phyloP scores from a whole-genome alignment of 2,888 invertebrate genomes.

The Unio pictorum region DNA sequence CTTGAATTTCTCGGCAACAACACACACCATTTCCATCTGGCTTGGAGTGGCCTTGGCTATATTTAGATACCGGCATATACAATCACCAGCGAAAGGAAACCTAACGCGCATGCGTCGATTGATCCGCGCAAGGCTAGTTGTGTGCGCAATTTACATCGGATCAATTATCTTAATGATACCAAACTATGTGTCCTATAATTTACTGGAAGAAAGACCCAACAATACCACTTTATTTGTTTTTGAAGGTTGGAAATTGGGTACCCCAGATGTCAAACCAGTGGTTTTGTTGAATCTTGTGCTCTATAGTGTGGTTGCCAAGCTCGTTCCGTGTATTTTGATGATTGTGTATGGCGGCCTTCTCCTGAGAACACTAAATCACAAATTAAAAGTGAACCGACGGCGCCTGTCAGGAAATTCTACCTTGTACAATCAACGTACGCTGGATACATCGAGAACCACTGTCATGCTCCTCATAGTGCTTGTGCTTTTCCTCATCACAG shows the following conservation, averaged over 20 bases:
- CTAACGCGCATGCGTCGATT: slow-evolving; percentile 55
- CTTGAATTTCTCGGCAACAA: slow-evolving; percentile 89
- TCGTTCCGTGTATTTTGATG: slow-evolving; percentile 89
- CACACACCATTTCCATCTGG: slow-evolving; percentile 94
- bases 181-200: slow-evolving; percentile 85
- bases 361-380: slow-evolving; percentile 51
- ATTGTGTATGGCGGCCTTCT: slow-evolving; percentile 77
- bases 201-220: slow-evolving; percentile 65
- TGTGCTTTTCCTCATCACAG: slow-evolving; percentile 88
- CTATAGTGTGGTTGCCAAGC: slow-evolving; percentile 91
- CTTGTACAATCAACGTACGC: slow-evolving; percentile 18
- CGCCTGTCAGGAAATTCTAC: slow-evolving; percentile 21
- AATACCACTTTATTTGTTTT: slow-evolving; percentile 43
- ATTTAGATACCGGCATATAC: slow-evolving; percentile 83
- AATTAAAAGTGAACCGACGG: slow-evolving; percentile 31
- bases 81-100: slow-evolving; percentile 84
- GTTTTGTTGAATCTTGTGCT: slow-evolving; percentile 83
- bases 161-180: slow-evolving; percentile 88
- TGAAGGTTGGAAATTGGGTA: slow-evolving; percentile 46
- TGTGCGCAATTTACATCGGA: slow-evolving; percentile 85
- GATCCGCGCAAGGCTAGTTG: slow-evolving; percentile 81
- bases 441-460: slow-evolving; percentile 81
- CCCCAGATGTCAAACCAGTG: slow-evolving; percentile 40
- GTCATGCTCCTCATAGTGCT: slow-evolving; percentile 89
- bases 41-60: slow-evolving; percentile 92